These are phyloP conservation scores for Probosciger aterrimus DNA, from an alignment of 2,113 vertebrate genomes.

Conservation along the genomic window DNA sequence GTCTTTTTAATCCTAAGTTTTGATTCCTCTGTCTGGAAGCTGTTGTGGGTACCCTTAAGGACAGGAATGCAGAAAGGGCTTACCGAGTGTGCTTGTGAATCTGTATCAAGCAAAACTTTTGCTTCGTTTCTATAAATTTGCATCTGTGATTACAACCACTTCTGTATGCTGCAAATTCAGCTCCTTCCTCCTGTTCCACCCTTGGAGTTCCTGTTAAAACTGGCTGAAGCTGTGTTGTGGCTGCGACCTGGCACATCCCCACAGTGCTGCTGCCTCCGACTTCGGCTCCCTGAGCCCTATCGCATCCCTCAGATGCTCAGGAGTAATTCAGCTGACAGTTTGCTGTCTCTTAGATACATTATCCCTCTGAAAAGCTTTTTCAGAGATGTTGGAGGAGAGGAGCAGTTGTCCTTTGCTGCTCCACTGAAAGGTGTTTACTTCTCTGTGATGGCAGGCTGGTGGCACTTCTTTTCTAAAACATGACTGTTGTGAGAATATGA, in stretches of 20 bases:
- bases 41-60: neutral
- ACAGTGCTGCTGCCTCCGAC: neutral
- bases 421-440: neutral
- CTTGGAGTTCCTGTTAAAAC: neutral
- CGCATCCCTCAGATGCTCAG: neutral
- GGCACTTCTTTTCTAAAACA: neutral
- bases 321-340: neutral
- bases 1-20: fast-evolving
- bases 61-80: neutral
- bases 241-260: neutral
- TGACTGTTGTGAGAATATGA: fast-evolving
- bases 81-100: fast-evolving
- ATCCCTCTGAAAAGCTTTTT: neutral
- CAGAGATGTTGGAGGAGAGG: neutral
- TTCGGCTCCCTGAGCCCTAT: neutral
- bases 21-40: neutral
- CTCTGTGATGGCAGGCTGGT: neutral
- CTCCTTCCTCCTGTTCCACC: neutral
- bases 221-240: fast-evolving
- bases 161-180: neutral
- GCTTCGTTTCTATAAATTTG: neutral
- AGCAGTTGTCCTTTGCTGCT: neutral
- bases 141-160: neutral
- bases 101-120: neutral
- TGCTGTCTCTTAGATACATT: neutral